Base-by-base conservation (phyloP, 2,888 invertebrate genomes). In the Pyrochroa serraticornis region DNA sequence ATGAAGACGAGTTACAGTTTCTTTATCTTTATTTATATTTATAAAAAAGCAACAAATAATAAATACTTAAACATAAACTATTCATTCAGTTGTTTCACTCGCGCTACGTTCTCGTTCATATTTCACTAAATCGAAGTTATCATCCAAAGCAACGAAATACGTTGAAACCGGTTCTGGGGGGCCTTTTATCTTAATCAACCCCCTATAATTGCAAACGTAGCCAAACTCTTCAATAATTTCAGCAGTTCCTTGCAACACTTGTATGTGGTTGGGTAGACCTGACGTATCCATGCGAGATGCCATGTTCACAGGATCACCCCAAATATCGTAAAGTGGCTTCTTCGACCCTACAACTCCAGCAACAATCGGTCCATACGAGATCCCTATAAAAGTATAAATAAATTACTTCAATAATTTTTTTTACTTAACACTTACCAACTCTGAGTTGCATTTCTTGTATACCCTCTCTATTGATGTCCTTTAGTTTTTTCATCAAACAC, bases 251-350 rank as follows among this genome's bases (percentile, higher is more conserved):
- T 87, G 85, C 22, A 91, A 89, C 0, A 89, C 85, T 48, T 73
- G 71, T 34, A 73, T 91, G 76, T 85, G 84, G 37, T 91, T 90
- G 1, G 88, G 83, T 63, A 88, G 82, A 6, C 97, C 97, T 1
- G 92, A 93, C 0, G 93, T 93, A 74, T 97, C 97, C 95, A 97
- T 95, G 71, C 97, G 84, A 0, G 95, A 95, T 2, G 97, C 95
- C 86, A 97, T 91, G 79, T 97, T 97, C 0, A 97, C 97, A 0
- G 96, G 91, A 78, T 97, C 92, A 0, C 97, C 97, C 96, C 97
- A 97, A 72, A 97, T 95, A 76, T 97, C 97, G 77, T 96, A 97
- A 41, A 95, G 84, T 0, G 97, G 97, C 75, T 97, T 97, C 60
- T 92, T 88, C 0, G 93, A 92, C 0, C 96, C 97, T 2, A 97